phyloP scores from a whole-genome alignment of 2,113 vertebrate species.

The Gorilla gorilla region DNA sequence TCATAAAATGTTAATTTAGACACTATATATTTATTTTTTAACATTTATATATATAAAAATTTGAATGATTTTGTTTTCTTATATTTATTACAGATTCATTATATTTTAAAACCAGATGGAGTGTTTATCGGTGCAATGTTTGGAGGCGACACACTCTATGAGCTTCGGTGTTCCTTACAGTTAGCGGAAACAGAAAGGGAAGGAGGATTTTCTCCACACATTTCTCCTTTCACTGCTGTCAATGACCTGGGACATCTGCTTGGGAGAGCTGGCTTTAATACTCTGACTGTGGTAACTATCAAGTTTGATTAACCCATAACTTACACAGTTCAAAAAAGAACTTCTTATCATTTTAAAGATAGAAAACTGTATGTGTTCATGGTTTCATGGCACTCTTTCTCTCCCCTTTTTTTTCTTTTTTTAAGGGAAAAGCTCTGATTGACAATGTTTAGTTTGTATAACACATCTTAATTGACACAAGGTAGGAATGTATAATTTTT shows the following conservation, averaged over 20 bases:
- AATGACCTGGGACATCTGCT: conserved; percentile 94
- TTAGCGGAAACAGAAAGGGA: conserved; percentile 95
- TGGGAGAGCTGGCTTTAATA: conserved; percentile 93
- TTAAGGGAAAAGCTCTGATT: background rate
- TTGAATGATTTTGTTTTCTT: conserved; percentile 59
- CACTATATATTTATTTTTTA: background rate
- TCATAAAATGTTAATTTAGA: conserved; percentile 47
- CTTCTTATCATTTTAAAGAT: conserved; percentile 22
- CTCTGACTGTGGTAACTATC: conserved; percentile 93
- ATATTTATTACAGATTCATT: conserved; percentile 88
- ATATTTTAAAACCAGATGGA: conserved; percentile 93
- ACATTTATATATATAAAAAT: conserved; percentile 12
- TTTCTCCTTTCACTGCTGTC: conserved; percentile 94
- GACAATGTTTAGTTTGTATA: background rate
- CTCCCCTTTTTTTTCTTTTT: background rate
- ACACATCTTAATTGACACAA: background rate
- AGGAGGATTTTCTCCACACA: conserved; percentile 93
- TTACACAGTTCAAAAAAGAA: background rate
- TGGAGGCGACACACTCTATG: conserved; percentile 95
- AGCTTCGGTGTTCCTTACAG: conserved; percentile 96
- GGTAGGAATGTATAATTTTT: background rate
- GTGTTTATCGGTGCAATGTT: conserved; percentile 96
- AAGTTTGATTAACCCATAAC: background rate
- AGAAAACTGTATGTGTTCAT: background rate
- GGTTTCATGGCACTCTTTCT: background rate